phyloP scores from a whole-genome alignment of 2,113 vertebrate genomes.

The Hiodon tergisus region DNA sequence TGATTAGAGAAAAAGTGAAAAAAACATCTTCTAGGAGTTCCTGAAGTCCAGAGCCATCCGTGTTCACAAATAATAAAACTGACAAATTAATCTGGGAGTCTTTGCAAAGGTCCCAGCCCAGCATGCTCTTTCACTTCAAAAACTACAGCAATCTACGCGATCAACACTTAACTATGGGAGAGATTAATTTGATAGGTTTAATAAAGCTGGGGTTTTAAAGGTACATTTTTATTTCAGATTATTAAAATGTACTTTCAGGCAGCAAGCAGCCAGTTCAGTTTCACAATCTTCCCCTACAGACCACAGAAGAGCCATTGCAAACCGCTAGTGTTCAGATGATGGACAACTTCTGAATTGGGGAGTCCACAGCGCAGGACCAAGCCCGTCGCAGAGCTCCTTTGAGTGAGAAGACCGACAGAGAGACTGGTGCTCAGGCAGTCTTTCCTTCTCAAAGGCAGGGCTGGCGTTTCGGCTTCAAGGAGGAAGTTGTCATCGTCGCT shows the following conservation, averaged over 20 bases:
- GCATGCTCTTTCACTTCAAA: background rate
- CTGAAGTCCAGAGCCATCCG: too few species aligned
- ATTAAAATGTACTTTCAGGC: background rate
- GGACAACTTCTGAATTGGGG: background rate
- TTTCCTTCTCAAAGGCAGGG: background rate
- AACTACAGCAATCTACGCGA: conserved; percentile 18
- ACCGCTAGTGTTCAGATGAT: background rate
- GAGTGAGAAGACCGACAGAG: background rate
- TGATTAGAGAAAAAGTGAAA: conserved; percentile 12
- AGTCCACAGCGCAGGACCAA: background rate
- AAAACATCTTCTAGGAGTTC: background rate
- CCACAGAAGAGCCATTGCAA: background rate
- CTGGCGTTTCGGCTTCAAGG: background rate
- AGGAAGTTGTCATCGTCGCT: background rate
- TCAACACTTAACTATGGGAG: conserved; percentile 11
- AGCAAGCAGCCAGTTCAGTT: conserved; percentile 3
- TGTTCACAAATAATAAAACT: too few species aligned
- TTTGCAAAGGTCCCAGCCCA: conserved; percentile 17
- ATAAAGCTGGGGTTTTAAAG: background rate
- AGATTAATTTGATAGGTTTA: conserved; percentile 15
- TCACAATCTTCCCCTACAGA: background rate
- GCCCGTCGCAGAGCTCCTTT: background rate
- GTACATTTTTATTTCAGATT: conserved; percentile 6
- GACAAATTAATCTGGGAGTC: conserved; percentile 23
- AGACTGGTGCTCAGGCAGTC: background rate